Conservation (phyloP, 2,888 invertebrate species). For the Philonicus albiceps region DNA sequence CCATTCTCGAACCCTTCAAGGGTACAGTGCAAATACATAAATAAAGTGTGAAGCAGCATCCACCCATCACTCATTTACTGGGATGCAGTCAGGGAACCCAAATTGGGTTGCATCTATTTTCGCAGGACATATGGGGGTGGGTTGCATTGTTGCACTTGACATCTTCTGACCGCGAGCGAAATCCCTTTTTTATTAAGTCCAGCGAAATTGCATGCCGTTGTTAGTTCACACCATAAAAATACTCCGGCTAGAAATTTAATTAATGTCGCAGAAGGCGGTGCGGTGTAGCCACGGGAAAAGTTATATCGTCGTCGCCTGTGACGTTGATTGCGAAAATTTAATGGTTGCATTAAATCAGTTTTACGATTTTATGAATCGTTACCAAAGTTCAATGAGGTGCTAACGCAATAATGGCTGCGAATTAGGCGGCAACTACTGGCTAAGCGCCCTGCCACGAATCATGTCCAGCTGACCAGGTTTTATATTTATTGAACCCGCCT, state of each 20-base stretch:
- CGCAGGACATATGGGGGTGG: not conserved
- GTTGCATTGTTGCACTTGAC: not conserved
- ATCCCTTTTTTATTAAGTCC: not conserved
- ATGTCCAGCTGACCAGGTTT: not conserved
- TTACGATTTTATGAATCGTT: constrained; percentile 17
- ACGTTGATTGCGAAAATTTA: constrained; percentile 1
- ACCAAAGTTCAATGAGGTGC: constrained; percentile 10
- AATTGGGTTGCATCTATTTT: not conserved
- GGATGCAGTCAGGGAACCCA: not conserved
- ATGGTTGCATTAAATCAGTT: constrained; percentile 23
- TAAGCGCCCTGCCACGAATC: not conserved
- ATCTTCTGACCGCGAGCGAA: not conserved
- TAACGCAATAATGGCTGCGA: not conserved
- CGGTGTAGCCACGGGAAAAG: not conserved
- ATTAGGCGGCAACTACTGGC: not conserved
- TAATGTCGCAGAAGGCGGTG: not conserved
- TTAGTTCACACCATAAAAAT: not conserved
- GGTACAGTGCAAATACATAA: not conserved
- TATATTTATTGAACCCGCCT: not conserved
- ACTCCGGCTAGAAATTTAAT: constrained; percentile 7
- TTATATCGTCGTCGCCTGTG: not conserved
- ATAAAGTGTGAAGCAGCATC: not conserved
- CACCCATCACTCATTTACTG: not conserved
- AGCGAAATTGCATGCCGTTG: not conserved
- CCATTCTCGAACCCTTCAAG: not conserved